phyloP scores from a whole-genome alignment of 2,113 vertebrate genomes.

The Neomonachus schauinslandi region DNA sequence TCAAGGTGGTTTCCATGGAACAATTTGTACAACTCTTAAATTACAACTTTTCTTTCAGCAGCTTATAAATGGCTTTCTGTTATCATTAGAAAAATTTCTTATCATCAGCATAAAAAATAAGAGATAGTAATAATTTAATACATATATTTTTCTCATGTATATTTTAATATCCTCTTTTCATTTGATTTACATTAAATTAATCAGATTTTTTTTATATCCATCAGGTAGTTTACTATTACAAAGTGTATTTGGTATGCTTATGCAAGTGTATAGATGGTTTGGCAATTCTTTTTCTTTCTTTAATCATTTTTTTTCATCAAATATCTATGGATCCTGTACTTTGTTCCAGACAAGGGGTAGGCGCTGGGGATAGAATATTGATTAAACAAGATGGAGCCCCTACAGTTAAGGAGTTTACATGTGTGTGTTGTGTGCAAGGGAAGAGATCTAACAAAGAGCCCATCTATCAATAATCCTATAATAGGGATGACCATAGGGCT shows the following conservation, averaged over 20 bases:
- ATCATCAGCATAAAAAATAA: background rate
- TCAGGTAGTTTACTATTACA: background rate
- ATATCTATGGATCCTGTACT: background rate
- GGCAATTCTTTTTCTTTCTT: background rate
- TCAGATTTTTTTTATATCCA: background rate
- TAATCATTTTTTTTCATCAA: slow-evolving; percentile 2
- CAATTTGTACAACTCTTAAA: background rate
- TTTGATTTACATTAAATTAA: background rate
- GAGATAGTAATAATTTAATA: background rate
- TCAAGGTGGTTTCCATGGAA: background rate
- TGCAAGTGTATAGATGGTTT: background rate
- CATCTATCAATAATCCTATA: background rate
- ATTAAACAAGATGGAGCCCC: background rate
- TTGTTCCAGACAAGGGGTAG: background rate
- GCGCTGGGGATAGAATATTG: background rate
- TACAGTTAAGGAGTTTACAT: background rate
- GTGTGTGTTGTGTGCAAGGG: background rate
- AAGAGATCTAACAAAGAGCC: background rate
- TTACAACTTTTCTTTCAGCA: background rate
- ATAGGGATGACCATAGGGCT: background rate
- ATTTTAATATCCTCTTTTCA: background rate
- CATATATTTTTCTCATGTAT: background rate
- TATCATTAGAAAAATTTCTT: background rate
- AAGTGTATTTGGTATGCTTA: background rate
- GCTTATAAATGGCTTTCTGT: background rate